phyloP scores from a whole-genome alignment of 2,888 invertebrate species.

The Mimumesa dahlbomi region DNA sequence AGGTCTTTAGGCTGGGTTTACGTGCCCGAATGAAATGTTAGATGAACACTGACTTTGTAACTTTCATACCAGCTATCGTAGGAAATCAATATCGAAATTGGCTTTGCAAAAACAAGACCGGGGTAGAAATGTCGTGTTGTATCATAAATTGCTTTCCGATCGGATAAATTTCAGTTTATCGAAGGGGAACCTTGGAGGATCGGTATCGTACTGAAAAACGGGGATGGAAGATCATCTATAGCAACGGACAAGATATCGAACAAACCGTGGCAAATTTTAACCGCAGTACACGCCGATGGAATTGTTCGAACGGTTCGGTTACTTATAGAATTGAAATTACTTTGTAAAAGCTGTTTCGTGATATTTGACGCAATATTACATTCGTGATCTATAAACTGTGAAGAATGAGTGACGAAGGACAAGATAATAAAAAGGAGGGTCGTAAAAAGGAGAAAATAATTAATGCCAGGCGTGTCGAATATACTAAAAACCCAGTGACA shows the following conservation, averaged over 20 bases:
- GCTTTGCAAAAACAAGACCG: no score
- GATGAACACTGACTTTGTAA: no score
- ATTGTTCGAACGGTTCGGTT: neutral
- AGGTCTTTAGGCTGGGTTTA: constrained; percentile 48
- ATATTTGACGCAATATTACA: no score
- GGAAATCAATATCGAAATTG: constrained; percentile 54
- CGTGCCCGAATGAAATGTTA: constrained; percentile 36
- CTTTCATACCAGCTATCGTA: constrained; percentile 36
- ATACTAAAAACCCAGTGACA: constrained; percentile 53
- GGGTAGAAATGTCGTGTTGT: no score
- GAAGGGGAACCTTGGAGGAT: no score
- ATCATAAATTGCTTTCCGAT: no score
- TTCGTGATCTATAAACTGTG: neutral
- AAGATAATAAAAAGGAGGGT: constrained; percentile 47
- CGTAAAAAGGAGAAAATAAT: constrained; percentile 43
- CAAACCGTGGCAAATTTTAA: no score
- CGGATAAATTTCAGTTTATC: no score
- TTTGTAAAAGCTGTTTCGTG: no score
- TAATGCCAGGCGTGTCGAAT: constrained; percentile 31
- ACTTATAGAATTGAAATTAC: no score
- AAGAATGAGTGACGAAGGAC: constrained; percentile 34
- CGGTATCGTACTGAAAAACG: neutral
- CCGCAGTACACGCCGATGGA: neutral
- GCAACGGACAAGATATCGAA: constrained; percentile 57
- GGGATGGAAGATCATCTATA: constrained; percentile 31